These are phyloP conservation scores for Chrysopa pallens DNA, from an alignment of 1,140 invertebrate species.

Conservation along the genomic window DNA sequence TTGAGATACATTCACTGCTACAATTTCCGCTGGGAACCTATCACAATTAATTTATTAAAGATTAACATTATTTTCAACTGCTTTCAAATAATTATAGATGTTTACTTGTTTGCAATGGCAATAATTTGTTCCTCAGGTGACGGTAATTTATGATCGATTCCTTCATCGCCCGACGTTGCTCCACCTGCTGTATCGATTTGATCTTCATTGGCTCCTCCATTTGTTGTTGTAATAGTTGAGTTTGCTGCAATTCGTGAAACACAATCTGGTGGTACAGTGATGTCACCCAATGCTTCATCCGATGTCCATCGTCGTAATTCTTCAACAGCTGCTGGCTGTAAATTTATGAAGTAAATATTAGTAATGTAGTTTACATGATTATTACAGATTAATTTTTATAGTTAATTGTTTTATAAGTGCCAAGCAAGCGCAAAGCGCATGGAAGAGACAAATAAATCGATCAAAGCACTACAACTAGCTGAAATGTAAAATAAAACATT, in stretches of 20 bases:
- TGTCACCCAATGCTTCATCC: constrained; percentile 59
- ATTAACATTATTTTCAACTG: neutral
- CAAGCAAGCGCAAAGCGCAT: too few relatives aligned
- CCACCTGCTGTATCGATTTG: constrained; percentile 30
- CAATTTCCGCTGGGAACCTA: constrained; percentile 72
- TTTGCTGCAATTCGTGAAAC: constrained; percentile 31
- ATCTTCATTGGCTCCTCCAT: constrained; percentile 14
- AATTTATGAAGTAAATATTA: constrained; percentile 12
- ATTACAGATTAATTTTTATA: too few relatives aligned
- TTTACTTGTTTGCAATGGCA: constrained; percentile 60
- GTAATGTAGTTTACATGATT: too few relatives aligned
- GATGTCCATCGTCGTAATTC: constrained; percentile 70
- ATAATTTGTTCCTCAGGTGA: constrained; percentile 67
- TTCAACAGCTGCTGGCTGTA: constrained; percentile 59
- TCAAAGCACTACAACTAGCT: too few relatives aligned
- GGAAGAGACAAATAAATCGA: too few relatives aligned
- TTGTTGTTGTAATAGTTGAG: constrained; percentile 16
- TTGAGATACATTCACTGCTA: constrained; percentile 73
- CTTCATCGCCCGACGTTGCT: constrained; percentile 35
- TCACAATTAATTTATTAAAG: constrained; percentile 6
- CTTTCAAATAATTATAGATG: constrained; percentile 7
- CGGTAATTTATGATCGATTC: constrained; percentile 60
- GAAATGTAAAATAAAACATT: too few relatives aligned
- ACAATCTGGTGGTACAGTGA: constrained; percentile 59
- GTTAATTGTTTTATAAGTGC: too few relatives aligned